A percentile compares a stretch with the other conserved stretches of the same genome.
Conservation (phyloP, 2,888 invertebrate species). For the Morpho helenor region DNA sequence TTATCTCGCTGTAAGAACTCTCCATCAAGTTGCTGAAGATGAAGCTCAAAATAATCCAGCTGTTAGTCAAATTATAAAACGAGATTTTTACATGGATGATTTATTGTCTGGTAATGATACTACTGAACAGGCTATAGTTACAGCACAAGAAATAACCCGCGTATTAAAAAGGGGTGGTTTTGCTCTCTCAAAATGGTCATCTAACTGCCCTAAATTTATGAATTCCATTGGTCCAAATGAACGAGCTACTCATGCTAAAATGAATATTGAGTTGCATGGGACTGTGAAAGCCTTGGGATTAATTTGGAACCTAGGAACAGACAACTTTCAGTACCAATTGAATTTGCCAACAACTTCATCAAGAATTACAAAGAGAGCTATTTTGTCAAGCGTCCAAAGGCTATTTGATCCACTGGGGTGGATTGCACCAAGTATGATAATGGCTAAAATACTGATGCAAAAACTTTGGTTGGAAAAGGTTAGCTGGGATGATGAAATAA, state of each 20-base stretch:
- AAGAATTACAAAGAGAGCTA: not conserved
- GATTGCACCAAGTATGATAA: constrained; percentile 29
- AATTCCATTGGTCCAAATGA: not conserved
- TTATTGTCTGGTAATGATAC: constrained; percentile 16
- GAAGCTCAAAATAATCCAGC: constrained; percentile 16
- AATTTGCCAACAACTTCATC: not conserved
- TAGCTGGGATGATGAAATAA: constrained; percentile 17
- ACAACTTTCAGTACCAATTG: not conserved
- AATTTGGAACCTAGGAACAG: not conserved
- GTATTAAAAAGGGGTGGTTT: constrained; percentile 24
- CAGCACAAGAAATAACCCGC: constrained; percentile 6
- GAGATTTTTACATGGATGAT: constrained; percentile 28
- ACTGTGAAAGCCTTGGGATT: not conserved
- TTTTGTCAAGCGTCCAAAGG: not conserved
- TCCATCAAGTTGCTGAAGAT: constrained; percentile 22
- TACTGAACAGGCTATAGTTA: constrained; percentile 11
- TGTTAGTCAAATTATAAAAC: constrained; percentile 17
- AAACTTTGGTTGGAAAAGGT: constrained; percentile 26
- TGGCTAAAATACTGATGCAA: constrained; percentile 31
- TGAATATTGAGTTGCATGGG: not conserved
- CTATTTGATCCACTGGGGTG: constrained; percentile 30
- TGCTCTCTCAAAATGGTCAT: constrained; percentile 27
- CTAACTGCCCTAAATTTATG: not conserved
- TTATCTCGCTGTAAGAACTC: constrained; percentile 24
- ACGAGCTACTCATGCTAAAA: not conserved